Conservation (phyloP, 2,888 invertebrate genomes). For the Lysandra bellargus region DNA sequence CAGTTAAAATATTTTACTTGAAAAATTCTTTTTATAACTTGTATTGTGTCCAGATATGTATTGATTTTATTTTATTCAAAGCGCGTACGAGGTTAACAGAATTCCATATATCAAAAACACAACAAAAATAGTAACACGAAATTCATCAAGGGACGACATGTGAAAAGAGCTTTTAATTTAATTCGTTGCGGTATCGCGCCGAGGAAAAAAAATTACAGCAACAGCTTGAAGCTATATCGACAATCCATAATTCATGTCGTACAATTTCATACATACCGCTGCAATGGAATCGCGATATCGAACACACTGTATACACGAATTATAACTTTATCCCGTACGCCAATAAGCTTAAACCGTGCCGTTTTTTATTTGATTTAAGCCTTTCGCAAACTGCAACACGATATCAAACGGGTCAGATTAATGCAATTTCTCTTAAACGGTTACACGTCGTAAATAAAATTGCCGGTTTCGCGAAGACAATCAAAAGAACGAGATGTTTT, state of each 20-base stretch:
- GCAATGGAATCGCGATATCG: slow-evolving; percentile 53
- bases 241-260: slow-evolving; percentile 81
- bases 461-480: slow-evolving; percentile 65
- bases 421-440: slow-evolving; percentile 81
- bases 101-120: slow-evolving; percentile 40
- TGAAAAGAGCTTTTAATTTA: slow-evolving; percentile 81
- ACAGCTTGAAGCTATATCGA: slow-evolving; percentile 81
- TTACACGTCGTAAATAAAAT: slow-evolving; percentile 81
- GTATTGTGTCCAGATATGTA: not conserved
- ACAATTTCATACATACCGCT: slow-evolving; percentile 77
- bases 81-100: not conserved
- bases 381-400: slow-evolving; percentile 71
- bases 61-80: not conserved
- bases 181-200: slow-evolving; percentile 78
- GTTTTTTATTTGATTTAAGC: slow-evolving; percentile 47
- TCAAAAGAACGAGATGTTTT: slow-evolving; percentile 62
- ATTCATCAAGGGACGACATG: slow-evolving; percentile 79
- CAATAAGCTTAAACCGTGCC: slow-evolving; percentile 51
- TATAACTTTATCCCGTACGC: slow-evolving; percentile 52
- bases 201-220: slow-evolving; percentile 77
- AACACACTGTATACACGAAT: slow-evolving; percentile 49
- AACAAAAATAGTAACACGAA: slow-evolving; percentile 67
- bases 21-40: no score
- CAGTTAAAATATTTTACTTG: no score
- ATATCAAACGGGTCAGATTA: slow-evolving; percentile 80